Evolutionary conservation across 2,797 vertebrate species (phyloP), one percentile per base, ranked within the genome.

Genomic region (Hippoglossus hippoglossus): DNA sequence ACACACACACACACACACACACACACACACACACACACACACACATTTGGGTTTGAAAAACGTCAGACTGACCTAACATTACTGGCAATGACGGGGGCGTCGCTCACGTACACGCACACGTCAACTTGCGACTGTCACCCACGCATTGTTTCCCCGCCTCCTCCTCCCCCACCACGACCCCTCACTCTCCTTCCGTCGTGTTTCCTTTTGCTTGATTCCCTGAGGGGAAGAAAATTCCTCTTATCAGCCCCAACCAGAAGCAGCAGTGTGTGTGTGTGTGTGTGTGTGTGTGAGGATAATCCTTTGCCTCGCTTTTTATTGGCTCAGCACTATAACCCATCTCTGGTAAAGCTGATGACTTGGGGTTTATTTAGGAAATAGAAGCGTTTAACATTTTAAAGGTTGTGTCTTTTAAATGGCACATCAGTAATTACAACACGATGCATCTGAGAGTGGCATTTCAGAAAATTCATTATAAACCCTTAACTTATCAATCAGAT

Each of bases 201-300:
- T 86, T 91, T 81, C 67, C 71, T 80, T 83, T 73, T 58, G 47
- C 86, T 87, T 79, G 85, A 86, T 87, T 88, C 85, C 84, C 89
- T 39, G 61, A 76, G 76, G 89, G 53, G 72, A 87, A 72, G 74
- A 87, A 82, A 87, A 90, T 86, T 87, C 79, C 79, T 74, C 91
- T 94, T 94, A 93, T 94, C 93, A 88, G 90, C 72, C 51, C 34
- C 71, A 87, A 89, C 81, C 91, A 94, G 91, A 92, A 76, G 78
- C 82, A 88, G 86, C 64, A 74, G 69, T 34, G 71, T 65, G 28
- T 28, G 65, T 59, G 71, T 66, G 28, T 36, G 64, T 49, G 79
- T 67, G 34, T 54, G 64, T 24, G 67, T 55, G 54, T 56, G 51
- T 34, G 69, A 64, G 78, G 82, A 88, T 91, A 86, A 92, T 90